phyloP scores from a whole-genome alignment of 2,113 vertebrate species.

The Laterallus jamaicensis region DNA sequence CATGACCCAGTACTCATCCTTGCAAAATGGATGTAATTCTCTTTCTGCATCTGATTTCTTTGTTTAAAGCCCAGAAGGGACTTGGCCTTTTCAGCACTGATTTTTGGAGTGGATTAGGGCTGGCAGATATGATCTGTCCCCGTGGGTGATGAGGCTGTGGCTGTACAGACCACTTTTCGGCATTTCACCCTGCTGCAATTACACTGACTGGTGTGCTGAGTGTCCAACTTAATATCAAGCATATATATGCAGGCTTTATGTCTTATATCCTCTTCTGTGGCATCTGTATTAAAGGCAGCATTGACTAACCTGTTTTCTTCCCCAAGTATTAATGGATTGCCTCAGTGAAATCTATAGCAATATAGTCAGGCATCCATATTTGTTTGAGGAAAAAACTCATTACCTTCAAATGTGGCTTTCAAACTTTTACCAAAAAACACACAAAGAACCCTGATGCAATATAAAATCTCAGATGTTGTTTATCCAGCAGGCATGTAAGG shows the following conservation, averaged over 20 bases:
- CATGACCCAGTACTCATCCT: not conserved
- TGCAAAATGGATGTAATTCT: not conserved
- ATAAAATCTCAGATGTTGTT: not conserved
- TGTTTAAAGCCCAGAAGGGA: conserved; percentile 10
- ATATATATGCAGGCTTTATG: not conserved
- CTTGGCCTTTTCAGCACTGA: not conserved
- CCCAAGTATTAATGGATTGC: not conserved
- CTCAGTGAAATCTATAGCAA: not conserved
- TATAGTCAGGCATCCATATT: not conserved
- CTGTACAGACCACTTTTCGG: not conserved
- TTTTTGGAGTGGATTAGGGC: conserved; percentile 5
- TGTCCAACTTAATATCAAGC: not conserved
- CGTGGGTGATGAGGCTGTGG: not conserved
- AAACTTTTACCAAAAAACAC: not conserved
- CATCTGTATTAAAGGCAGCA: not conserved
- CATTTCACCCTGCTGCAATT: not conserved
- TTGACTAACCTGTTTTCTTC: not conserved
- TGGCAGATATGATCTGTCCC: not conserved
- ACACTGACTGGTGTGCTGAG: not conserved
- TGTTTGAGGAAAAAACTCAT: not conserved
- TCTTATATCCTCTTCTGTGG: not conserved
- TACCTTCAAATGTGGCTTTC: not conserved
- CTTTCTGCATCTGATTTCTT: not conserved
- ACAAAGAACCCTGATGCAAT: not conserved
- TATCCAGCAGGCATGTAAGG: not conserved